A percentile compares a stretch with the other conserved stretches of the same genome.
phyloP scores from a whole-genome alignment of 2,888 invertebrate genomes.

The Kryphioiulus occultus region DNA sequence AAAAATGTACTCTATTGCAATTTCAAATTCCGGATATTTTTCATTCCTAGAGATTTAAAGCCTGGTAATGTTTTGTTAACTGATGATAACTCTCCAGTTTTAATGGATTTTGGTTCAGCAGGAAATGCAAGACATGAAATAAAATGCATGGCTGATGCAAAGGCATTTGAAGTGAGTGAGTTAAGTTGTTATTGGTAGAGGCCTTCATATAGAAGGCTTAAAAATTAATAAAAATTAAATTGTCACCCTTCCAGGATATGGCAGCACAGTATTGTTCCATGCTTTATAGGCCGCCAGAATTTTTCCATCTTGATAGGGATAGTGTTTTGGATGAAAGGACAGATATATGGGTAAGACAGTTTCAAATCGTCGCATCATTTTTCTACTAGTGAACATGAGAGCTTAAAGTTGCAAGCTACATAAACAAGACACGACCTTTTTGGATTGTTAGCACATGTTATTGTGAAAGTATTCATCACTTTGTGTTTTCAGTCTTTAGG shows the following conservation, averaged over 20 bases:
- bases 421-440: no score
- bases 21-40: no score
- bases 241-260: constrained; percentile 69
- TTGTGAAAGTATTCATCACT: no score
- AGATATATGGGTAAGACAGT: constrained; percentile 84
- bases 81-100: constrained; percentile 73
- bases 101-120: constrained; percentile 81
- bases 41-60: constrained; percentile 76
- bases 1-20: no score
- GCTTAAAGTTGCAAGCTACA: no score
- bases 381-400: no score
- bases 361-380: no score
- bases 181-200: no score
- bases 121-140: constrained; percentile 62
- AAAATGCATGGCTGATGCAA: constrained; percentile 61
- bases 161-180: constrained; percentile 59
- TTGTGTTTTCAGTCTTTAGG: constrained; percentile 73
- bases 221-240: not conserved
- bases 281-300: constrained; percentile 86
- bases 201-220: no score
- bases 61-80: constrained; percentile 82
- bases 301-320: constrained; percentile 84
- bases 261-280: constrained; percentile 87
- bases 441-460: no score
- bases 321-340: constrained; percentile 82